Conservation (phyloP, 2,113 vertebrate species). For the Cyphomyrus plagiostoma region DNA sequence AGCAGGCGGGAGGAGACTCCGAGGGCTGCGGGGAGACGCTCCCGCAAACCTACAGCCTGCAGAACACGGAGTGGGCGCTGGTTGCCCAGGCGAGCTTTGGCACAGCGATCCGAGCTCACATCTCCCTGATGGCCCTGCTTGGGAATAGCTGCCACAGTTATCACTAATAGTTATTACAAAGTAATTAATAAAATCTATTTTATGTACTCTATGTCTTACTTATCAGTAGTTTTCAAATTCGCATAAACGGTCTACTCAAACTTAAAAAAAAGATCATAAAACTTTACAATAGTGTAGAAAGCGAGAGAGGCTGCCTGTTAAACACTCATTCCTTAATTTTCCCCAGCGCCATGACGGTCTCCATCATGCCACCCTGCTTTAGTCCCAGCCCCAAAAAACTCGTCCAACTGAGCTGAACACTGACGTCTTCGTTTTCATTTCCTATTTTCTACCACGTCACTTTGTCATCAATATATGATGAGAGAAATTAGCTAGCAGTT, state of each 20-base stretch:
- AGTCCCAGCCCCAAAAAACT: background rate
- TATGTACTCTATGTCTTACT: background rate
- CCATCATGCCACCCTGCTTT: background rate
- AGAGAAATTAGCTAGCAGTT: background rate
- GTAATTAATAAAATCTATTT: background rate
- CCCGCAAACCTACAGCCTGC: constrained; percentile 32
- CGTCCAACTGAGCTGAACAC: background rate
- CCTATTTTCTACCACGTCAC: background rate
- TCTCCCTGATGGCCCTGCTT: constrained; percentile 20
- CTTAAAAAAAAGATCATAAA: background rate
- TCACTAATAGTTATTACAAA: constrained; percentile 22
- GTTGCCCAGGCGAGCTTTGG: constrained; percentile 45
- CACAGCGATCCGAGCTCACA: constrained; percentile 30
- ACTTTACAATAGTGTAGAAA: background rate
- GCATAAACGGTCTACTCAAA: background rate
- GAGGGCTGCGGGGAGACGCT: background rate
- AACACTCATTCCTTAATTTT: background rate
- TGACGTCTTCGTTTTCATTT: background rate
- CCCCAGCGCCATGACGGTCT: background rate
- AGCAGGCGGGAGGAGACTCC: background rate
- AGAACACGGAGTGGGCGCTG: constrained; percentile 45
- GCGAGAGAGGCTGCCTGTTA: background rate
- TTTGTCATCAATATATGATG: background rate
- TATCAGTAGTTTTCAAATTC: background rate
- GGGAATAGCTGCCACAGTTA: constrained; percentile 31